These are phyloP conservation scores for Pteropus rufus DNA, from an alignment of 2,797 vertebrate species.

Conservation along the genomic window DNA sequence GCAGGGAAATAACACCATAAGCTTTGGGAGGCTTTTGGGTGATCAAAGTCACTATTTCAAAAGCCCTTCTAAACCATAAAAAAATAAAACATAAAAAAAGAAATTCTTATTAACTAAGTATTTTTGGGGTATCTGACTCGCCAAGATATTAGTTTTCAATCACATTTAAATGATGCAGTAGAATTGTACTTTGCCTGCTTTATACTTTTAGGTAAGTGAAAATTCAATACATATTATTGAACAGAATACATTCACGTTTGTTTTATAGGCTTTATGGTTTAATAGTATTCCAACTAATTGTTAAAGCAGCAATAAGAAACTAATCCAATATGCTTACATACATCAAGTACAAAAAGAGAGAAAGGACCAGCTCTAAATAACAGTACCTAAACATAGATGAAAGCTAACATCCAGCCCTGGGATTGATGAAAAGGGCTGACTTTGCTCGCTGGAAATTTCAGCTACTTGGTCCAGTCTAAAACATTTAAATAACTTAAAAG, in stretches of 20 bases:
- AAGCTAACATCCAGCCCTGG: neutral
- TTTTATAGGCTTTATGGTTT: neutral
- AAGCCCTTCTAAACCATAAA: neutral
- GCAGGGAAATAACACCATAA: neutral
- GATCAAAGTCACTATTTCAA: neutral
- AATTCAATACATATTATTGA: neutral
- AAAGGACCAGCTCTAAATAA: neutral
- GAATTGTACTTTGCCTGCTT: neutral
- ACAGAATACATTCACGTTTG: neutral
- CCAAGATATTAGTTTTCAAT: neutral
- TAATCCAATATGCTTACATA: neutral
- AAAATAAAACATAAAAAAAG: neutral
- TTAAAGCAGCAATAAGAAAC: neutral
- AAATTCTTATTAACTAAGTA: neutral
- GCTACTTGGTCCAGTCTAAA: neutral
- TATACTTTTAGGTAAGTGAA: neutral
- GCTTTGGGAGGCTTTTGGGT: neutral
- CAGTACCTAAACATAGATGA: neutral
- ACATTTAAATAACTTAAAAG: neutral
- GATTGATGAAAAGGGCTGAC: neutral
- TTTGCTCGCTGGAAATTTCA: neutral
- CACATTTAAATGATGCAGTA: neutral
- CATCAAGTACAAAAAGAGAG: neutral
- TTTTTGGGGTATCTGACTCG: neutral
- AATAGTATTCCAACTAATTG: constrained; percentile 3